phyloP scores from a whole-genome alignment of 2,113 vertebrate genomes.

The Myocastor coypus region DNA sequence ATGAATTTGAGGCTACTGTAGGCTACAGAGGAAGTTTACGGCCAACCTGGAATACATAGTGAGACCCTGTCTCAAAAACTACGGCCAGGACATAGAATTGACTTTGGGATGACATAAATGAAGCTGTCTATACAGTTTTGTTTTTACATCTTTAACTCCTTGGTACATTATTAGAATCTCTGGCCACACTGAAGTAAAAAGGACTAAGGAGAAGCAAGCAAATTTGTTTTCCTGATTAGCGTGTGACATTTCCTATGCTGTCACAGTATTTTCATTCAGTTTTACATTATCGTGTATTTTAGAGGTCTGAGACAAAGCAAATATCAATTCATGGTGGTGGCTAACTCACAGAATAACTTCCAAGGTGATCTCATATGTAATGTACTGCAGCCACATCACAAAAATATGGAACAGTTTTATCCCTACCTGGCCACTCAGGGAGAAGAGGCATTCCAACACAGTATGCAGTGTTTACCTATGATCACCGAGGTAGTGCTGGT shows the following conservation, averaged over 20 bases:
- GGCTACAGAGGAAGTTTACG: not conserved
- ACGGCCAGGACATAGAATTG: not conserved
- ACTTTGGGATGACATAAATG: not conserved
- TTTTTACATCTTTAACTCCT: not conserved
- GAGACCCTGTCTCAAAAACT: not conserved
- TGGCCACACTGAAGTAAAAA: not conserved
- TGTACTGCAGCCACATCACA: not conserved
- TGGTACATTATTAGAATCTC: not conserved
- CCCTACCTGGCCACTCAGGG: not conserved
- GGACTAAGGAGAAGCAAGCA: not conserved
- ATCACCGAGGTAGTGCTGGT: not conserved
- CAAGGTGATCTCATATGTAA: not conserved
- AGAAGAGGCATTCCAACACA: not conserved
- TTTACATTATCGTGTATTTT: not conserved
- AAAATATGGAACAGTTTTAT: not conserved
- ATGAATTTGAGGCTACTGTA: not conserved
- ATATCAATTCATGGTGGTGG: not conserved
- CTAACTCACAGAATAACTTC: not conserved
- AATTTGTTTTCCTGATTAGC: not conserved
- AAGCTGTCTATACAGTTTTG: not conserved
- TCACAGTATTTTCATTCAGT: not conserved
- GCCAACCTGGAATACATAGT: not conserved
- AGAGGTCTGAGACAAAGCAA: not conserved
- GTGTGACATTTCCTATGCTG: not conserved
- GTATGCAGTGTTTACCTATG: not conserved